Evolutionary conservation across 92 coral and sea anemone genomes (phyloP), one percentile per base, ranked within the genome.

Genomic region (Epizoanthus ramosus): DNA sequence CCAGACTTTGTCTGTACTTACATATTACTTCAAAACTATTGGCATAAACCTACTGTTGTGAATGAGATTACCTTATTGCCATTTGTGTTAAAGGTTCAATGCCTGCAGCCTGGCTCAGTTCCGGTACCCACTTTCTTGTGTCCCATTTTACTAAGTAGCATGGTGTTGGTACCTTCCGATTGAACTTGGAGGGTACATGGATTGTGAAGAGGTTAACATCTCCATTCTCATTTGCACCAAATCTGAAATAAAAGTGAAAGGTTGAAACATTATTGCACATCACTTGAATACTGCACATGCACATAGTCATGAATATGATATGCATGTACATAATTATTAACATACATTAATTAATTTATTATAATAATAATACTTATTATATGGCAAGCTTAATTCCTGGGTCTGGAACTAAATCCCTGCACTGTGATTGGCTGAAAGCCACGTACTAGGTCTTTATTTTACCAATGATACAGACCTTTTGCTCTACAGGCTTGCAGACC

Each of bases 131-230:
- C 63, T 96, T 96, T n/a, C 80, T 43, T 63, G 97, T 92, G 33
- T 96, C 99, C 99, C 99, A 96, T 76, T 92, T 94, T 63, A 96
- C 99, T 56, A 96, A 84, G 57, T 90, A 91, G 57, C 97, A 94
- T 6, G 98, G 97, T 39, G 98, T 92, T 63, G 99, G 99, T 22
- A 86, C 66, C 86, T 88, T 91, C 25, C 98, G 92, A 45, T 90
- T 91, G 74, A 96, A 96, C 91, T 94, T 96, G 17, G 95, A 92
- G 15, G 99, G 99, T 1, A 97, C 97, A 80, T 97, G 97, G 60
- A 97, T 97, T 14, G 99, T 97, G 81, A 74, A 97, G 65, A 97
- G 79, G 73, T 80, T 63, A 12, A 92, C 90, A 67, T 89, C 91
- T 70, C 90, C 89, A 47, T 71, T 87, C 86, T 97, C 99, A 82